Base-by-base conservation (phyloP, 2,888 invertebrate genomes). In the Tipula vernalis region DNA sequence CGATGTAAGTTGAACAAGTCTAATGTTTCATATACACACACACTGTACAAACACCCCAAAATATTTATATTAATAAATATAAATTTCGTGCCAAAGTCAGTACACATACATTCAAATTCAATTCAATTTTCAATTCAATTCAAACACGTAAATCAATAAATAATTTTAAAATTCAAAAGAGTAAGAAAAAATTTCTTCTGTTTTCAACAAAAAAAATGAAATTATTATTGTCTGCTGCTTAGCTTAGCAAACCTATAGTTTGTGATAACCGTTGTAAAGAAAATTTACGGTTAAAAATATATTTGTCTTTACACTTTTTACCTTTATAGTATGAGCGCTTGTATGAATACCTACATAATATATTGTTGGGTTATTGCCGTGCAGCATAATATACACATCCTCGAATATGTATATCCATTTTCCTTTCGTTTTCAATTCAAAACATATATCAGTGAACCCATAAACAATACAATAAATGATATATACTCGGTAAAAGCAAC, bases 401-500 rank as follows among this genome's bases (percentile, higher is more conserved):
- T 28, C 28, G 28, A 41, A 41, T 10, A 44, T 44, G n/a, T 51
- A 51, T 51, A 51, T 47, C 3, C 5, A n/a, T n/a, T 3, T n/a
- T 51, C 51, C 51, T 51, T 51, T 51, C 51, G n/a, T 51, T 51
- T 51, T 51, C 51, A 13, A 51, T 51, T 51, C n/a, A 15, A 51
- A n/a, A 51, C 3, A n/a, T 1, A 51, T 51, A 51, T n/a, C 51
- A 51, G 3, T 71, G 71, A 71, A 71, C 71, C 71, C 71, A 71
- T 71, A 71, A 71, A 71, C 71, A 71, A 71, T 71, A 71, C 71
- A 71, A 71, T 71, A 71, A 71, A 71, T 71, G 71, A 71, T 71
- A 71, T 71, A 71, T 71, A 71, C 28, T 71, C 71, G 71, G 51
- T 39, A 39, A 39, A 15, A 6, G 1, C 1, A 71, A 71, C 28